Evolutionary conservation across 2,113 vertebrate species (phyloP).

Genomic region (Galeopterus variegatus): DNA sequence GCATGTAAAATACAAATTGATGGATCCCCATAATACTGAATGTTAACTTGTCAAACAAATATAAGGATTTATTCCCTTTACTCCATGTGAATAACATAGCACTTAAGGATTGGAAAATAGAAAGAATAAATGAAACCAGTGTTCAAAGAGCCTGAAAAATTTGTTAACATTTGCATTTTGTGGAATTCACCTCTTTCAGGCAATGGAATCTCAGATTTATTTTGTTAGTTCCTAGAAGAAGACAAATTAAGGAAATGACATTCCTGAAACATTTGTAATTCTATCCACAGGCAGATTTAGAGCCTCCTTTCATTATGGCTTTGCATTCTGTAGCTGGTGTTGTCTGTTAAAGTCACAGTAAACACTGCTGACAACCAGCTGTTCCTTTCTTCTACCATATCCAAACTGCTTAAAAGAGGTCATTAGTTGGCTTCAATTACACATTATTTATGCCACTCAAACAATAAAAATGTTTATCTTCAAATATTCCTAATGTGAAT

Average conservation of each 20-base stretch:
- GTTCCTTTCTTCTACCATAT: constrained; percentile 77
- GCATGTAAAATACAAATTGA: constrained; percentile 23
- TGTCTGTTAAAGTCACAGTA: constrained; percentile 84
- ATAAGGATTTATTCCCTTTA: constrained; percentile 62
- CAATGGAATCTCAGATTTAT: constrained; percentile 67
- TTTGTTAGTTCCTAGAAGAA: constrained; percentile 79
- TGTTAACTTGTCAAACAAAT: constrained; percentile 41
- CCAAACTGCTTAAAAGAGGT: constrained; percentile 64
- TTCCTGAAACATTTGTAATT: constrained; percentile 84
- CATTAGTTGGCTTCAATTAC: constrained; percentile 69
- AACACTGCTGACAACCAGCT: constrained; percentile 84
- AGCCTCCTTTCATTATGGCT: constrained; percentile 82
- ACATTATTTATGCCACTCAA: constrained; percentile 63
- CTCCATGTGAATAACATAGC: neutral
- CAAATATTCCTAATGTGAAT: constrained; percentile 40
- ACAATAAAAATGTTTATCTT: constrained; percentile 69
- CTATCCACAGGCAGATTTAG: constrained; percentile 78
- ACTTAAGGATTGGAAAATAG: constrained; percentile 34
- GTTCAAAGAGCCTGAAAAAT: constrained; percentile 54
- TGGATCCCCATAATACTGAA: neutral
- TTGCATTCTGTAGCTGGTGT: constrained; percentile 76
- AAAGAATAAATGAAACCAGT: constrained; percentile 54
- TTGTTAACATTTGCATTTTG: constrained; percentile 34
- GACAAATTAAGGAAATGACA: constrained; percentile 81
- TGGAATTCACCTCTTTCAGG: constrained; percentile 35